These are phyloP conservation scores for Aspidiotus rigidus DNA, from an alignment of 2,888 invertebrate species.

Conservation along the genomic window DNA sequence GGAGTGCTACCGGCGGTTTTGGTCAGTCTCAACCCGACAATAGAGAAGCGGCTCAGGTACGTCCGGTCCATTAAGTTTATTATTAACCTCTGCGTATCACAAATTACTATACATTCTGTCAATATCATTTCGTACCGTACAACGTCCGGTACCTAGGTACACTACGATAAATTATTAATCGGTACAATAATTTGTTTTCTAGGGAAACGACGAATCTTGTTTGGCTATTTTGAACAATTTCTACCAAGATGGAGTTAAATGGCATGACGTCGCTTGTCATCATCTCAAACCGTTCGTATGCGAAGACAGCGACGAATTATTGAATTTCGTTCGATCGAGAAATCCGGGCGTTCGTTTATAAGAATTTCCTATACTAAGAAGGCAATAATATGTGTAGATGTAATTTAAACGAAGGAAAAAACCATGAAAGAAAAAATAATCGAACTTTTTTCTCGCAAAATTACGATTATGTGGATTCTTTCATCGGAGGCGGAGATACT, in stretches of 20 bases:
- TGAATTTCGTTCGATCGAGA: slow-evolving; percentile 82
- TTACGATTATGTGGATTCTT: no score
- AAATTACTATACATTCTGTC: no score
- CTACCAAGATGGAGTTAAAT: slow-evolving; percentile 78
- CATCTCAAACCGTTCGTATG: slow-evolving; percentile 81
- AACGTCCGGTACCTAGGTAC: no score
- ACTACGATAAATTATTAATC: no score
- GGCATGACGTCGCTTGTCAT: slow-evolving; percentile 81
- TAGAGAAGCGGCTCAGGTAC: slow-evolving; percentile 77
- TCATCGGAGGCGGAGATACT: no score
- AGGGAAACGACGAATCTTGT: slow-evolving; percentile 86
- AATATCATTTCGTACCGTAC: no score
- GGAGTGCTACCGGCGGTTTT: slow-evolving; percentile 80
- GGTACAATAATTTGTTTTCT: slow-evolving; percentile 38
- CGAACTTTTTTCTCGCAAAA: no score
- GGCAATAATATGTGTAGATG: no score
- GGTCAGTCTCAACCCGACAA: slow-evolving; percentile 83
- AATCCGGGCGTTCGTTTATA: slow-evolving; percentile 76
- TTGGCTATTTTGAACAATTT: slow-evolving; percentile 82
- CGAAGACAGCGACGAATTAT: slow-evolving; percentile 80
- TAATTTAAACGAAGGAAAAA: not conserved
- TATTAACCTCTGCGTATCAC: no score
- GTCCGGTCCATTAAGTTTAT: not conserved
- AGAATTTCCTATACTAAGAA: slow-evolving; percentile 37
- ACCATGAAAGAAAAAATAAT: not conserved